Conservation (phyloP, 1,140 invertebrate species). For the Zaprionus davidi region DNA sequence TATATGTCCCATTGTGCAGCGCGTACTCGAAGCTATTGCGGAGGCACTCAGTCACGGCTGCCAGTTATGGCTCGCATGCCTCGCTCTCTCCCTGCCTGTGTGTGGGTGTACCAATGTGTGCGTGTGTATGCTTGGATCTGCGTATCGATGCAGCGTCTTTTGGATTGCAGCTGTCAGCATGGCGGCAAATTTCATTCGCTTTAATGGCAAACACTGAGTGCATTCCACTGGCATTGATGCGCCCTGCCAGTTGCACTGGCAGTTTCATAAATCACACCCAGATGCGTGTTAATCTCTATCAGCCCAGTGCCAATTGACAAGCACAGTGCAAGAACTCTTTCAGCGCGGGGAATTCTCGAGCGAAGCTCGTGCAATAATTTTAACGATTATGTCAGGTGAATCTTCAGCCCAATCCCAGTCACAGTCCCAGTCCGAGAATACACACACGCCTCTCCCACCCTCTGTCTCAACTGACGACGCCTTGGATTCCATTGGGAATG, state of each 20-base stretch:
- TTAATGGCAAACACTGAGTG: slow-evolving; percentile 42
- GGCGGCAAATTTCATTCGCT: slow-evolving; percentile 6
- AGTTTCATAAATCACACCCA: slow-evolving; percentile 67
- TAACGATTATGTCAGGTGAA: slow-evolving; percentile 51
- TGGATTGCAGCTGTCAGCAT: slow-evolving; percentile 68
- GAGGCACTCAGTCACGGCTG: slow-evolving; percentile 8
- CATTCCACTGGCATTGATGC: slow-evolving; percentile 46
- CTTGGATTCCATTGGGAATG: slow-evolving; percentile 65
- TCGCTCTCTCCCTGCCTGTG: not conserved
- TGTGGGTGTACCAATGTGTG: not conserved
- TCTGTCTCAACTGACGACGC: slow-evolving; percentile 20
- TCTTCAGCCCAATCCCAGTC: not conserved
- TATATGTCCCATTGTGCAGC: slow-evolving; percentile 55
- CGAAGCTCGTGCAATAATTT: slow-evolving; percentile 46
- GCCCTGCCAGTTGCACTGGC: slow-evolving; percentile 32
- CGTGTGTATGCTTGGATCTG: not conserved
- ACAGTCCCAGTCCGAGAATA: not conserved
- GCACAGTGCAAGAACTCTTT: not conserved
- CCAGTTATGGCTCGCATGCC: slow-evolving; percentile 4
- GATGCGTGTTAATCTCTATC: slow-evolving; percentile 54
- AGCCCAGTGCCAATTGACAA: slow-evolving; percentile 18
- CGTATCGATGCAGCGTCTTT: slow-evolving; percentile 68
- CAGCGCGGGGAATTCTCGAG: not conserved
- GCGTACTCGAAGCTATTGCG: slow-evolving; percentile 6
- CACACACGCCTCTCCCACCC: not conserved